phyloP scores from a whole-genome alignment of 1,140 invertebrate genomes.

The Hydropsyche tenuis region DNA sequence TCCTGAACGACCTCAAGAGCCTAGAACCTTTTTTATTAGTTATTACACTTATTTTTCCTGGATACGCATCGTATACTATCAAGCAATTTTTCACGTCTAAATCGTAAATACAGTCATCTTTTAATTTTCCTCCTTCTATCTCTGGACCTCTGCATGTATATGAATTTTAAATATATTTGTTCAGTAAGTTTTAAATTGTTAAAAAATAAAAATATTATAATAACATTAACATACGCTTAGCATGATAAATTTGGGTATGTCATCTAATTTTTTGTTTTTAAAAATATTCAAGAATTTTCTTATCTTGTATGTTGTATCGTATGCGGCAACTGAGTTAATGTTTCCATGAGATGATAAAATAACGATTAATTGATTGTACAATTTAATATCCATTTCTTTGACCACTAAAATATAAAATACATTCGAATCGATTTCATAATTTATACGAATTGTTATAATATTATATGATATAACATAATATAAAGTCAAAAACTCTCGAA shows the following conservation, averaged over 20 bases:
- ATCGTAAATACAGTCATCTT: neutral
- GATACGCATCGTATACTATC: neutral
- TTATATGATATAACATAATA: too few species aligned
- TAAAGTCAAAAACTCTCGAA: neutral
- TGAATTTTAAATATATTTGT: neutral
- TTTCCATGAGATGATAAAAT: constrained; percentile 8
- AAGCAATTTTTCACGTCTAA: neutral
- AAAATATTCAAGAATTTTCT: neutral
- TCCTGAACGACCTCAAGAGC: neutral
- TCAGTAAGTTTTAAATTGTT: too few species aligned
- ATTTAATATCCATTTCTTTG: neutral
- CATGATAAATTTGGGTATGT: constrained; percentile 10
- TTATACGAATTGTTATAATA: too few species aligned
- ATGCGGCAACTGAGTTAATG: neutral
- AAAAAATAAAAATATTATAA: neutral
- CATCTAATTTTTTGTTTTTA: neutral
- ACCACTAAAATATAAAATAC: neutral
- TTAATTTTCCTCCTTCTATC: neutral
- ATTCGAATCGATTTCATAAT: too few species aligned
- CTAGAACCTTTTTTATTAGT: neutral
- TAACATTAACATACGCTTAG: neutral
- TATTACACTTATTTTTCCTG: neutral
- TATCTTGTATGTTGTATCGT: neutral
- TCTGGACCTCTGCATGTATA: neutral
- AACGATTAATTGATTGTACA: neutral